Percentiles rank a stretch among this genome's conserved stretches.
These are phyloP conservation scores for Sternarchorhynchus goeldii DNA, from an alignment of 2,797 vertebrate genomes.

Conservation along the genomic window DNA sequence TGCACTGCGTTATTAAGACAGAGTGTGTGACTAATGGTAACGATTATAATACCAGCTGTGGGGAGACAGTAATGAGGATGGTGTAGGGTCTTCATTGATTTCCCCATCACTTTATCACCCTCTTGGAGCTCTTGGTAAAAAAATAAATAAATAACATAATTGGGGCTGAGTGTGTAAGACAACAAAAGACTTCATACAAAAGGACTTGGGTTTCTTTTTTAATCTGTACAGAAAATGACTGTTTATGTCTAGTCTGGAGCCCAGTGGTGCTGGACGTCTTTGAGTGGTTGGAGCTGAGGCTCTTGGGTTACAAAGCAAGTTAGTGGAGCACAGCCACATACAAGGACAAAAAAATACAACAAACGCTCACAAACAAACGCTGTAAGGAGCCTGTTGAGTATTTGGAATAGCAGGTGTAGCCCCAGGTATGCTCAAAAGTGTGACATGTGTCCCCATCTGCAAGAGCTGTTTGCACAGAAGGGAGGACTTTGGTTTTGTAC, in stretches of 20 bases:
- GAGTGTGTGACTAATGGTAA: slow-evolving; percentile 43
- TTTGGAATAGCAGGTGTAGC: too few relatives aligned
- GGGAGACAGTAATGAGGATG: slow-evolving; percentile 60
- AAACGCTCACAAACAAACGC: neutral
- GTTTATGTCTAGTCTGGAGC: neutral
- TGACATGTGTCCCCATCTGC: neutral
- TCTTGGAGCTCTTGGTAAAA: neutral
- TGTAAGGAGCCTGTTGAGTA: neutral
- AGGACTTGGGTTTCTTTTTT: neutral
- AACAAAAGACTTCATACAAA: neutral
- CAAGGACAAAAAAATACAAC: neutral
- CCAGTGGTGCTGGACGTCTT: neutral
- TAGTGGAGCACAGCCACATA: neutral
- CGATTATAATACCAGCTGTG: slow-evolving; percentile 60
- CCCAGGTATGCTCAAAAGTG: too few relatives aligned
- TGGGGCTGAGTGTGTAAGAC: neutral
- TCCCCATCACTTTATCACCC: slow-evolving; percentile 39
- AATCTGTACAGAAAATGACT: neutral
- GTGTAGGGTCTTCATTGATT: slow-evolving; percentile 54
- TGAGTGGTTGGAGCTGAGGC: neutral
- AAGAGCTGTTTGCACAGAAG: neutral
- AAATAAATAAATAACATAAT: neutral
- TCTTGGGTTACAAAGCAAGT: neutral
- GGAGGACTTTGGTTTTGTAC: neutral
- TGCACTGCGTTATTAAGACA: slow-evolving; percentile 37